A percentile compares a stretch with the other conserved stretches of the same genome.
Evolutionary conservation across 2,888 invertebrate genomes (phyloP).

Genomic region (Eupeodes latifasciatus): DNA sequence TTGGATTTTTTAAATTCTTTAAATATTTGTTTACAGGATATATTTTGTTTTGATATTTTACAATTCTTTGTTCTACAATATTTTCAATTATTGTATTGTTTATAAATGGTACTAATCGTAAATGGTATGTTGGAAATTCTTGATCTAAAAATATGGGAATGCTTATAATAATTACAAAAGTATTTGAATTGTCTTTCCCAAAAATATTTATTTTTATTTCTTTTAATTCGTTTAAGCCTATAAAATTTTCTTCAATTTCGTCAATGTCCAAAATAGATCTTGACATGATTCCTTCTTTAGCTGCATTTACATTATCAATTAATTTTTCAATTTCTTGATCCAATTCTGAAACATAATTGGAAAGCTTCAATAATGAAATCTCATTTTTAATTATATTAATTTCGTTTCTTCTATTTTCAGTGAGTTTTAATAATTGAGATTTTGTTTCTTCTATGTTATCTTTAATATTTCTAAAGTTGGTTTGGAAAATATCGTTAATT

Average conservation of each 20-base stretch:
- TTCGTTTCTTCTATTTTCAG: not conserved
- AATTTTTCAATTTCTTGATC: not conserved
- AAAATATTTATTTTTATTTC: constrained; percentile 18
- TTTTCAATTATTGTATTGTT: too few relatives aligned
- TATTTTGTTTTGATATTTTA: not conserved
- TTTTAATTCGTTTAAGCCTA: constrained; percentile 13
- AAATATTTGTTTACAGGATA: constrained; percentile 2
- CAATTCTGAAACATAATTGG: not conserved
- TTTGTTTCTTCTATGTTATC: constrained; percentile 1
- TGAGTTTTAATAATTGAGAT: not conserved
- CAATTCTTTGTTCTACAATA: too few relatives aligned
- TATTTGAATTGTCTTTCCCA: constrained; percentile 24
- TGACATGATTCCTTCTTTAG: too few relatives aligned
- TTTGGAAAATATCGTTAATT: constrained; percentile 9
- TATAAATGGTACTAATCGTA: not conserved
- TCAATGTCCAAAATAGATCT: too few relatives aligned
- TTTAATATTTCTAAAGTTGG: constrained; percentile 8
- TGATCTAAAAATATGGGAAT: not conserved
- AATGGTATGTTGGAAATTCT: constrained; percentile 4
- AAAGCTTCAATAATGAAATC: not conserved
- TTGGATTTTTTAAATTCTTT: constrained; percentile 8
- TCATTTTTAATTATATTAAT: constrained; percentile 10
- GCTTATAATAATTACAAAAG: constrained; percentile 2
- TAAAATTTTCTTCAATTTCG: not conserved
- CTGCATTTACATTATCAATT: too few relatives aligned